Evolutionary conservation across 2,113 vertebrate genomes (phyloP), one percentile per base, ranked within the genome.

Genomic region (Nesoenas mayeri): DNA sequence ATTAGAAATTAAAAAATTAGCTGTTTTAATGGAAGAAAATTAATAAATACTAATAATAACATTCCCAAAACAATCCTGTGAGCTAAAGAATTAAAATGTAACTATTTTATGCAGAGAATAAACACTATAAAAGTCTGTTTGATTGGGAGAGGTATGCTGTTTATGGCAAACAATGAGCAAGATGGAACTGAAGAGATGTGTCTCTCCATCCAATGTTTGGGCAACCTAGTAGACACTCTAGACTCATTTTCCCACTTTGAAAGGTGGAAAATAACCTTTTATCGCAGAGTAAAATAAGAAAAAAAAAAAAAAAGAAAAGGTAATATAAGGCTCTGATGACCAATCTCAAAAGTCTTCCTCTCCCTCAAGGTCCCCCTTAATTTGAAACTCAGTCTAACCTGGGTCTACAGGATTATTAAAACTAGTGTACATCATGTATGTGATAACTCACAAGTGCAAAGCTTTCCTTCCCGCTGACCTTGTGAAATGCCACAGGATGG

Each of bases 41-140:
- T 88, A 93, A 94, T 96, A 83, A 93, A 96, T 96, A 94, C 85
- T 91, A 95, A 77, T 93, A 96, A 88, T 85, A 58, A 60, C 71
- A 86, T 84, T 91, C 85, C 72, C 82, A 3, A 95, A 95, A 72
- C 65, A 86, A 72, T 51, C 58, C 47, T 56, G 22, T 34, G 61
- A 93, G 65, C 9, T 81, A 75, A 87, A 79, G 44, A 84, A 58
- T 53, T 67, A 31, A 85, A 84, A 40, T 40, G 3, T 47, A 58
- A 58, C 34, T 69, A 44, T 61, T 91, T 77, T 62, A 64, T 42
- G 15, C 9, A 65, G 89, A 66, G 53, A 89, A 82, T 71, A 89
- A 93, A 85, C 10, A 50, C 42, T 54, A 31, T 42, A 72, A 86
- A 90, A 74, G 26, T 80, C 42, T 57, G 42, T 31, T 34, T 86